Conservation (phyloP, 2,797 vertebrate genomes). For the Sebastes steindachneri region DNA sequence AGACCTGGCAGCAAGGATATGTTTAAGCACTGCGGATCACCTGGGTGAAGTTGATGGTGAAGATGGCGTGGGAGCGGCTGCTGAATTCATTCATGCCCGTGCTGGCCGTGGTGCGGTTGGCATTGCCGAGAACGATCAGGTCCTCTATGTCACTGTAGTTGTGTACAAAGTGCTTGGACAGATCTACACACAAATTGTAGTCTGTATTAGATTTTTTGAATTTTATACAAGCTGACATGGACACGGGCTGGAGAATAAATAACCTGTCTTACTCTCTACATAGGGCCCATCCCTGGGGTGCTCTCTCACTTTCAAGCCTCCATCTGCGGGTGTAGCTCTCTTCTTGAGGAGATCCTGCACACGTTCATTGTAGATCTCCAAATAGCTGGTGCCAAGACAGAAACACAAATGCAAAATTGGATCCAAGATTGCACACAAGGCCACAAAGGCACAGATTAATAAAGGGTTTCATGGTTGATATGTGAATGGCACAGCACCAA, state of each 20-base stretch:
- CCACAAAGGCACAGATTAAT: slow-evolving; percentile 16
- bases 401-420: slow-evolving; percentile 22
- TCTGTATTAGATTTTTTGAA: background rate
- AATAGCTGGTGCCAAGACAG: slow-evolving; percentile 82
- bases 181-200: slow-evolving; percentile 78
- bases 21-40: slow-evolving; percentile 62
- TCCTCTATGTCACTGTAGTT: slow-evolving; percentile 90
- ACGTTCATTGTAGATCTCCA: slow-evolving; percentile 96
- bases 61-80: slow-evolving; percentile 94
- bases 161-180: slow-evolving; percentile 92
- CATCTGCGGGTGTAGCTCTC: slow-evolving; percentile 86
- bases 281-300: slow-evolving; percentile 94
- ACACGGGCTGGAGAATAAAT: background rate
- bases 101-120: slow-evolving; percentile 89
- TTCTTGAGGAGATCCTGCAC: slow-evolving; percentile 92
- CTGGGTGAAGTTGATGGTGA: slow-evolving; percentile 95
- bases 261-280: slow-evolving; percentile 87
- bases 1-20: background rate
- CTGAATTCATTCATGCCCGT: slow-evolving; percentile 94
- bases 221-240: background rate
- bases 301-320: slow-evolving; percentile 90
- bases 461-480: slow-evolving; percentile 6
- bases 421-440: background rate
- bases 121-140: slow-evolving; percentile 90
- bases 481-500: slow-evolving; percentile 1